phyloP scores from a whole-genome alignment of 2,797 vertebrate genomes.

The Amniataba percoides region DNA sequence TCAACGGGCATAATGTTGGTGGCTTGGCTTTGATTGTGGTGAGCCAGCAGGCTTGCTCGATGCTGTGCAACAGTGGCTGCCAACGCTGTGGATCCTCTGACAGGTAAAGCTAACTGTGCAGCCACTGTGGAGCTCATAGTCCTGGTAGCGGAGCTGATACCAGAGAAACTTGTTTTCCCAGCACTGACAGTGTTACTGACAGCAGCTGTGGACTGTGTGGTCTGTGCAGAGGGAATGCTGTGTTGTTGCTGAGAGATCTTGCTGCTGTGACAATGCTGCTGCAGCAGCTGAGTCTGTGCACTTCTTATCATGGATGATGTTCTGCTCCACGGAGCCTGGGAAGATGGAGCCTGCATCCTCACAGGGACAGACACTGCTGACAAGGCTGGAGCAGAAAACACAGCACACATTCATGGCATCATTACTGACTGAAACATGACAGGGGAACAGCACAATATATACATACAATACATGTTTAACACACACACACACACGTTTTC shows the following conservation, averaged over 20 bases:
- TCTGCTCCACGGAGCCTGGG: slow-evolving; percentile 56
- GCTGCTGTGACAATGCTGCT: slow-evolving; percentile 6
- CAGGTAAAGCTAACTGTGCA: slow-evolving; percentile 19
- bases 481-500: too few relatives aligned
- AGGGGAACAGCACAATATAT: not conserved
- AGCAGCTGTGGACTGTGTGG: not conserved
- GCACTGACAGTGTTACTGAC: not conserved
- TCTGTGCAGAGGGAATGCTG: not conserved
- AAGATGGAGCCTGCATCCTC: slow-evolving; percentile 36
- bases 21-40: slow-evolving; percentile 4
- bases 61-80: slow-evolving; percentile 41
- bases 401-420: not conserved
- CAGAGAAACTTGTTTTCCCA: slow-evolving; percentile 6
- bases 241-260: slow-evolving; percentile 18
- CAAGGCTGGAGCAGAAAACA: slow-evolving; percentile 9
- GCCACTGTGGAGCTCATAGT: slow-evolving; percentile 20
- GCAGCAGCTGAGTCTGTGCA: slow-evolving; percentile 30
- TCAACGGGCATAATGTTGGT: not conserved
- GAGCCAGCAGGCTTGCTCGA: slow-evolving; percentile 29
- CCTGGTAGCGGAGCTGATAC: slow-evolving; percentile 34
- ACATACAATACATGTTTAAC: too few relatives aligned
- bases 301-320: slow-evolving; percentile 32
- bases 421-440: not conserved
- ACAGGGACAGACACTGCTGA: slow-evolving; percentile 30
- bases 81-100: slow-evolving; percentile 28